Base-by-base conservation (phyloP, 2,888 invertebrate species). In the Temnothorax rugatulus region DNA sequence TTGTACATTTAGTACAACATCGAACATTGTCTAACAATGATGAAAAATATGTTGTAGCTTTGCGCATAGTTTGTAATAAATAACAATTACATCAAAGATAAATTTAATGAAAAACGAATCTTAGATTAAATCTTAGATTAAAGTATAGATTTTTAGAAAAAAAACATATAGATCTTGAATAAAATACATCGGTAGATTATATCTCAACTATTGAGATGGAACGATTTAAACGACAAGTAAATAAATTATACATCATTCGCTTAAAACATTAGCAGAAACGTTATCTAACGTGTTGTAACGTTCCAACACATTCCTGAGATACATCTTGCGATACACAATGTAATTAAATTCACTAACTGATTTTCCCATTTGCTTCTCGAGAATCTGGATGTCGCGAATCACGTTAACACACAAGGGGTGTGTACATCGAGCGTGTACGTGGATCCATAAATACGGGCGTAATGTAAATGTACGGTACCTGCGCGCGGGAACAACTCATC, bases 381-480 rank as follows among this genome's bases (percentile, higher is more conserved):
- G 57, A 74, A 76, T 64, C 75, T 76, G 52, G 64, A 76, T 76
- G 50, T 76, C 52, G 52, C 64, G 76, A 41, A 25, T 76, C 52
- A 52, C 64, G 76, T 64, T 76, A 75, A 64, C 74, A 75, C 15
- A 76, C 38, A 52, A 64, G 21, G 52, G 76, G 76, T 76, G 76
- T 76, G 76, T 76, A 38, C 64, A 13, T 15, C n/a, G 64, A 64
- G 59, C 76, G 50, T 64, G 76, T 76, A 76, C 52, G 25, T 47
- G 64, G 76, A 41, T 64, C 38, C 52, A 64, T 64, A 64, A 76
- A 64, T 76, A 64, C 25, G 25, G 21, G 21, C 47, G 15, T 64
- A 52, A 64, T 64, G 63, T 63, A 63, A 76, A 76, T 25, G 50
- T 52, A 50, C 63, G 75, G 21, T 63, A 63, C 29, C 63, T 21